Evolutionary conservation across 2,113 vertebrate species (phyloP), one percentile per base, ranked within the genome.

Genomic region (Tetraodon nigroviridis): DNA sequence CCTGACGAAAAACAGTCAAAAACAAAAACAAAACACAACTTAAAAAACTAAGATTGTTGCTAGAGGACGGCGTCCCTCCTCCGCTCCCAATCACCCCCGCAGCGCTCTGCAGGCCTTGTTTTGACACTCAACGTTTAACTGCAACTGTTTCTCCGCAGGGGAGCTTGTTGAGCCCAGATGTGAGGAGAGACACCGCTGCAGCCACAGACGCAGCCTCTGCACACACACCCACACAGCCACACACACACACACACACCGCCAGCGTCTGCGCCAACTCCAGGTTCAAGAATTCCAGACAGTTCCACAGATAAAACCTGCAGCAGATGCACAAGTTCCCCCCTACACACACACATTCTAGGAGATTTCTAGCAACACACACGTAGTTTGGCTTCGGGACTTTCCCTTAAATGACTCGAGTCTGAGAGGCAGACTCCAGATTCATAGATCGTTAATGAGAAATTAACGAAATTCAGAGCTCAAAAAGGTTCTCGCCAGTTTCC

Each of bases 131-230:
- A 66, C 50, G 71, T 81, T 79, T 76, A 78, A 81, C 66, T 72
- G 61, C 73, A 59, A 58, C 78, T 80, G 78, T 64, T 52, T 80
- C 69, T 73, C 76, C 58, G 19, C 67, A 46, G 74, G 76, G 58
- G 0, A 44, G 29, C 68, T 44, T 37, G 75, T 61, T 60, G 63
- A 56, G 51, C 12, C 1, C 44, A 58, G 65, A 53, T 47, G 20
- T 22, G 40, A n/a, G n/a, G n/a, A n/a, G n/a, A n/a, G n/a, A n/a
- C n/a, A n/a, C n/a, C n/a, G n/a, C n/a, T n/a, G n/a, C n/a, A n/a
- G n/a, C n/a, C n/a, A n/a, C n/a, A n/a, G n/a, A n/a, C n/a, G n/a
- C n/a, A n/a, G n/a, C n/a, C n/a, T n/a, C n/a, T n/a, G n/a, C n/a
- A n/a, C n/a, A n/a, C n/a, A n/a, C 32, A 12, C 32, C 1, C 12